Conservation (phyloP, 2,797 vertebrate species). For the Schizothorax lantsangensis region DNA sequence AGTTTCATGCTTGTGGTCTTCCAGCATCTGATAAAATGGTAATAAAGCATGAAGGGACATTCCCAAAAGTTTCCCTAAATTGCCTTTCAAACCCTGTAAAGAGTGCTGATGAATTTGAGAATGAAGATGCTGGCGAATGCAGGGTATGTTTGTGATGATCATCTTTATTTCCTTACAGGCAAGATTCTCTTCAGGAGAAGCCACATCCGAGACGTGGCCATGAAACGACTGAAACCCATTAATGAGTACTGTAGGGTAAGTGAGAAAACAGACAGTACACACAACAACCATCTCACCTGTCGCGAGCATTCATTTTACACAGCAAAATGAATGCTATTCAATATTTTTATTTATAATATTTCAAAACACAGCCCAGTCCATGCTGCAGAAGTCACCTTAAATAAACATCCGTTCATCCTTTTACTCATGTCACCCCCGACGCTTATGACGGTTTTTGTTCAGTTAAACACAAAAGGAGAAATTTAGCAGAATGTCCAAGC, state of each 20-base stretch:
- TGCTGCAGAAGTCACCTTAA: neutral
- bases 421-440: neutral
- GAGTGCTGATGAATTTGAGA: conserved; percentile 9
- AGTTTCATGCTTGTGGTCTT: conserved; percentile 34
- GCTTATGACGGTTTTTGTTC: neutral
- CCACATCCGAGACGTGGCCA: conserved; percentile 96
- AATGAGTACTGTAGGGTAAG: conserved; percentile 98
- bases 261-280: neutral
- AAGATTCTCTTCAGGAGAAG: conserved; percentile 98
- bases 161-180: conserved; percentile 74
- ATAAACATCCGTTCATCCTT: neutral
- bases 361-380: neutral
- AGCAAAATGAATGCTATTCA: neutral
- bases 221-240: conserved; percentile 94
- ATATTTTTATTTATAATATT: neutral
- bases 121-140: neutral
- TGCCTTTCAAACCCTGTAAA: neutral
- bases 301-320: neutral
- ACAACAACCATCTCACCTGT: neutral
- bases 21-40: conserved; percentile 24
- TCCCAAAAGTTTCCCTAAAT: conserved; percentile 21
- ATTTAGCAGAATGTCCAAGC: neutral
- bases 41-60: conserved; percentile 20
- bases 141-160: conserved; percentile 10
- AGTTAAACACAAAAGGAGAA: neutral